Percentiles rank a stretch among this genome's conserved stretches.
phyloP scores from a whole-genome alignment of 2,888 invertebrate genomes.

The Arctia plantaginis region DNA sequence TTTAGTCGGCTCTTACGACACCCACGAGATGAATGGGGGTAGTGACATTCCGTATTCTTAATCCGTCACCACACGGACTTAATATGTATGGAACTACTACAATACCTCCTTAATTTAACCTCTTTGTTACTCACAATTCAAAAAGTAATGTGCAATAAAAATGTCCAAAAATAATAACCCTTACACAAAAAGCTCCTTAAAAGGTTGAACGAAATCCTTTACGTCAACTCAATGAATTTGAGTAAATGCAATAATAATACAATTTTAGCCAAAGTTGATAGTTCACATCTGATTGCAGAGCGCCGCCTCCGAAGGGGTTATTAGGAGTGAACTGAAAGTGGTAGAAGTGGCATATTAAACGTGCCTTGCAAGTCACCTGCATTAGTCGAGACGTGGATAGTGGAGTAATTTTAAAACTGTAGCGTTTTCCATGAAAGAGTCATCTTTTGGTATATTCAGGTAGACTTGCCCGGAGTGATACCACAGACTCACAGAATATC shows the following conservation, averaged over 20 bases:
- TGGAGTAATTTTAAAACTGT: constrained; percentile 53
- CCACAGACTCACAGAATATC: too few species aligned
- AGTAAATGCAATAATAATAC: constrained; percentile 42
- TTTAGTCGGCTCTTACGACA: too few species aligned
- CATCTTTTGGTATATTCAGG: background rate
- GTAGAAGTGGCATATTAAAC: constrained; percentile 58
- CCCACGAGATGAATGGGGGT: too few species aligned
- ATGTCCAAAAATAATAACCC: constrained; percentile 10
- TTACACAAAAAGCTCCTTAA: constrained; percentile 11
- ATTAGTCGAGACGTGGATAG: constrained; percentile 59
- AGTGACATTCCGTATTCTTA: too few species aligned
- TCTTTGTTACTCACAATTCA: background rate
- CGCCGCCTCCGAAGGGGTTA: constrained; percentile 61
- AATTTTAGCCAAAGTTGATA: constrained; percentile 35
- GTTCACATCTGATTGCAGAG: constrained; percentile 50
- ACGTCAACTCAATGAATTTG: constrained; percentile 42
- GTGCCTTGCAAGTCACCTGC: constrained; percentile 79
- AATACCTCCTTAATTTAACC: background rate
- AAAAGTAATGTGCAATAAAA: constrained; percentile 1
- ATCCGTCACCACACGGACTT: too few species aligned
- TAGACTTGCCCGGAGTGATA: too few species aligned
- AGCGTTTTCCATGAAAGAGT: background rate
- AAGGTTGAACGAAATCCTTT: constrained; percentile 28
- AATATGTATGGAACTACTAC: background rate
- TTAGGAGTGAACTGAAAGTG: constrained; percentile 59